phyloP scores from a whole-genome alignment of 2,888 invertebrate genomes.

The Eulithis prunata region DNA sequence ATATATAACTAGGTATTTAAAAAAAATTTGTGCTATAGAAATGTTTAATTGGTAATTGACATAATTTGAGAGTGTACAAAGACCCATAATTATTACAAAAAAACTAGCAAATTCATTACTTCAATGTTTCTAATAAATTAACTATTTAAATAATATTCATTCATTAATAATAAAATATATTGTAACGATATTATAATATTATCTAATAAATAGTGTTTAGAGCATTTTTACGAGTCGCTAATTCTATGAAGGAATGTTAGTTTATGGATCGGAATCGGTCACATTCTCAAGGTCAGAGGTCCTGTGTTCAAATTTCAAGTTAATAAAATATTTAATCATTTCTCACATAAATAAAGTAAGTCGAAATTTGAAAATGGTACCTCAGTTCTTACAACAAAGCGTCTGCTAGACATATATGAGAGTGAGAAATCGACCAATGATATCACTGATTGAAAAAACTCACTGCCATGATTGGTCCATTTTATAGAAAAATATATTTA shows the following conservation, averaged over 20 bases:
- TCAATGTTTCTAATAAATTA: slow-evolving; percentile 48
- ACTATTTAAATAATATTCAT: slow-evolving; percentile 69
- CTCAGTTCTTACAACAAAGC: slow-evolving; percentile 73
- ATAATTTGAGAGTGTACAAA: slow-evolving; percentile 22
- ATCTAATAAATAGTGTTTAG: slow-evolving; percentile 67
- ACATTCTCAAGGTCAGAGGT: slow-evolving; percentile 80
- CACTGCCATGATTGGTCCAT: slow-evolving; percentile 84
- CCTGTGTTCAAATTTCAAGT: slow-evolving; percentile 66
- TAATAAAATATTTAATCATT: slow-evolving; percentile 30
- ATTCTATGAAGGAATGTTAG: slow-evolving; percentile 78
- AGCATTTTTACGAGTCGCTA: slow-evolving; percentile 79
- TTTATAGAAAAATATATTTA: slow-evolving; percentile 72
- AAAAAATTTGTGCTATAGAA: too few relatives aligned
- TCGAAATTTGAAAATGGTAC: slow-evolving; percentile 68
- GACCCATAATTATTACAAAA: slow-evolving; percentile 23
- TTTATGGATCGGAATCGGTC: slow-evolving; percentile 74
- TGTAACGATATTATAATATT: slow-evolving; percentile 65
- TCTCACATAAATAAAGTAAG: slow-evolving; percentile 28
- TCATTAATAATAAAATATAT: slow-evolving; percentile 68
- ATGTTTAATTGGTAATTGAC: background rate
- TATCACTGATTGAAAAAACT: slow-evolving; percentile 73
- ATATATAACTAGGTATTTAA: too few relatives aligned
- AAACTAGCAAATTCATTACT: slow-evolving; percentile 44
- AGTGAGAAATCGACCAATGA: slow-evolving; percentile 80
- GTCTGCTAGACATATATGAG: slow-evolving; percentile 81